Base-by-base conservation (phyloP, 2,797 vertebrate species). In the Perodicticus potto region DNA sequence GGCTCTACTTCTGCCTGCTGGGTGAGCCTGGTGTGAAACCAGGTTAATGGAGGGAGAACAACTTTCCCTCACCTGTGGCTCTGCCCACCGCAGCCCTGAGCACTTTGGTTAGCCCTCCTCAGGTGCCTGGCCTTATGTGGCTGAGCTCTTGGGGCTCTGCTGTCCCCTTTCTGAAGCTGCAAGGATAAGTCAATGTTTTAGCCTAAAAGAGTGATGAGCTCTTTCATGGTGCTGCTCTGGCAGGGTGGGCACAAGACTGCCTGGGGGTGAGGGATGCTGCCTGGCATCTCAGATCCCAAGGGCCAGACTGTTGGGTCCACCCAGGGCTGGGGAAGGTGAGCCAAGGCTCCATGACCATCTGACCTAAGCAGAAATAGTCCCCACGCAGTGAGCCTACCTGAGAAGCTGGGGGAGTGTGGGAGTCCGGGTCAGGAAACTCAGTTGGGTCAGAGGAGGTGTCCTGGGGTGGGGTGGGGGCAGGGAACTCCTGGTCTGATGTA, bases 311-410 rank as follows among this genome's bases (percentile, higher is more conserved):
- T 13, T 0, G 20, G 55, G 59, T 57, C 34, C 11, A 29, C 37
- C n/a, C 2, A 6, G 34, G 69, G 53, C 34, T 19, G 40, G 12
- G 17, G 23, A 7, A 17, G 22, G 13, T 43, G 40, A 57, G 57
- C 11, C 4, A 0, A 0, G 7, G 20, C n/a, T 23, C 29, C 70
- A 43, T 3, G 3, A 37, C 0, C 12, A 25, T 49, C 86, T 29
- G 25, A 67, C 32, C 29, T 49, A 20, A 88, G 63, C 70, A 77
- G 7, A 40, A 61, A 40, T 2, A 70, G 61, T 32, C 53, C 4
- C 14, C 19, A 17, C 59, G 20, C 22, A 8, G 61, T 29, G 20
- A 84, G 70, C 59, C 84, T 22, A 27, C 53, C 20, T 63, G n/a
- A 37, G 59, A 37, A 61, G 67, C 61, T 86, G n/a, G 59, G 53